Evolutionary conservation across 2,797 vertebrate genomes (phyloP), one percentile per base, ranked within the genome.

Genomic region (Lepilemur ruficaudatus): DNA sequence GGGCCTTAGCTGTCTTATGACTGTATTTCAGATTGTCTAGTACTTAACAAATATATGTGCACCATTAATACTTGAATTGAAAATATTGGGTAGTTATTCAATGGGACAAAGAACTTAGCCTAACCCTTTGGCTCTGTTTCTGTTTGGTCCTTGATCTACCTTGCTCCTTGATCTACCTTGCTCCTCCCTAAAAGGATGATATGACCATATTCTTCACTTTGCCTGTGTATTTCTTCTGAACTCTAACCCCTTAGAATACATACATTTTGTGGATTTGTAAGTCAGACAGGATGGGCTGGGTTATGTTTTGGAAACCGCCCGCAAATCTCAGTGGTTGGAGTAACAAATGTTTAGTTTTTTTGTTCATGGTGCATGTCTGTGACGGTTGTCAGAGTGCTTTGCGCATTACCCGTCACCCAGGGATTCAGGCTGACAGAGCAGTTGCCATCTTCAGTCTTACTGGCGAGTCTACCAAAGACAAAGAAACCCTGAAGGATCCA

Each of bases 211-310:
- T 80, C 41, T 76, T 94, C 10, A 32, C 5, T 9, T 85, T 67
- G 89, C 25, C 90, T 22, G 52, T 2, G 1, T 35, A 28, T 69
- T 94, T 73, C 82, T 94, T 73, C 82, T 63, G 25, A 93, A 78
- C 46, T 79, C 70, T 50, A 6, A 46, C 11, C 28, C 75, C 13
- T 75, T 59, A 81, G 73, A 63, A 63, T 52, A 35, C 32, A 38
- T 73, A 65, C 0, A 38, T 88, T 93, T 96, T 75, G 67, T 89
- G 70, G 65, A 43, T 55, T 69, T 25, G 5, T 72, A 6, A 59
- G 57, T 73, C 65, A 91, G n/a, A 69, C 12, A 75, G 41, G 43
- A 20, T 12, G 57, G 46, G 7, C 28, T 80, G 52, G 14, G n/a
- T 87, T 91, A 48, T 48, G 38, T 4, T 7, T 48, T 75, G 28